A percentile compares a stretch with the other conserved stretches of the same genome.
Evolutionary conservation across 2,113 vertebrate species (phyloP).

Genomic region (Lepus americanus): DNA sequence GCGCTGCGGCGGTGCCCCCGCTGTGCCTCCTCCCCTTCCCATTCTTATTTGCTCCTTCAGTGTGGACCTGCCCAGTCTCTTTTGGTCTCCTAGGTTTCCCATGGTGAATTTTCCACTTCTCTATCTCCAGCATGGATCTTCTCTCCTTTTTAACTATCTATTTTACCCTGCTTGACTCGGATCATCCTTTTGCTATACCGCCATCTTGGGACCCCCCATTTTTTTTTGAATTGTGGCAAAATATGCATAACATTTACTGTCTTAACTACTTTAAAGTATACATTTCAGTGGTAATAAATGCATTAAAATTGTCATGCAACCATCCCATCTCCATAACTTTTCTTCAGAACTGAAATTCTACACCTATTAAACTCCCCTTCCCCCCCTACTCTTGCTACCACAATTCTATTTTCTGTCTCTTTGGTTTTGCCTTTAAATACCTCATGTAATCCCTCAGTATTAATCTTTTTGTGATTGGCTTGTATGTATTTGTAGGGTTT

Average conservation of each 20-base stretch:
- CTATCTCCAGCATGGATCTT: too few relatives aligned
- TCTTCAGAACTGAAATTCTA: conserved; percentile 9
- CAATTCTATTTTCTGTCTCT: neutral
- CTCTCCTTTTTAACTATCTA: too few relatives aligned
- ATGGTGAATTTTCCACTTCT: too few relatives aligned
- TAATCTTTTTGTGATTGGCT: neutral
- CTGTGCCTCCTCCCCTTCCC: too few relatives aligned
- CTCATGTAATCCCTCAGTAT: neutral
- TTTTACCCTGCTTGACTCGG: too few relatives aligned
- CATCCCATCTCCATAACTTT: neutral
- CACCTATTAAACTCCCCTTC: neutral
- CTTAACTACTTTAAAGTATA: neutral
- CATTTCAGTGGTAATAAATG: neutral
- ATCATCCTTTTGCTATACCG: too few relatives aligned
- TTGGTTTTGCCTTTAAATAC: neutral
- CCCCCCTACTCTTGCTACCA: neutral
- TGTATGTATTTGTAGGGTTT: neutral
- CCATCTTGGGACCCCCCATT: too few relatives aligned
- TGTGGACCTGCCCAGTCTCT: too few relatives aligned
- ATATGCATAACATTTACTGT: neutral
- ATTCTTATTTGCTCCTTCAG: too few relatives aligned
- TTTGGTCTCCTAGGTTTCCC: too few relatives aligned
- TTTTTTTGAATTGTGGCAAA: conserved; percentile 6
- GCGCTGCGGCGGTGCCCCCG: too few relatives aligned
- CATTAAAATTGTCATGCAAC: neutral